phyloP scores from a whole-genome alignment of 2,113 vertebrate species.

The Pedionomus torquatus region DNA sequence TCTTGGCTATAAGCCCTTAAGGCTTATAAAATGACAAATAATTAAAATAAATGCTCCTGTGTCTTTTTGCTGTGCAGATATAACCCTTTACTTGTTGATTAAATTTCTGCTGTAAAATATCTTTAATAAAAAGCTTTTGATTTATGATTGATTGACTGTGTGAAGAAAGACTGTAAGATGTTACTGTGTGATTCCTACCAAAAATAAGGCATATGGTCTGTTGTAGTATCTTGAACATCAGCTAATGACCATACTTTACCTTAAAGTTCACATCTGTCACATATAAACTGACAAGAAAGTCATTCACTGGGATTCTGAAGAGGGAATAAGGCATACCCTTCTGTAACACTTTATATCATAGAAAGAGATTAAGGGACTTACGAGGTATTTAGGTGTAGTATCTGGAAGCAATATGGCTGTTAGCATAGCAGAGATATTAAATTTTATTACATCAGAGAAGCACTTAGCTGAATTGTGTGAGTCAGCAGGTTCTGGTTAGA shows the following conservation, averaged over 20 bases:
- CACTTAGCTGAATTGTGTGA: not conserved
- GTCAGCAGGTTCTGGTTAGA: not conserved
- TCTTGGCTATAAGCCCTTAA: not conserved
- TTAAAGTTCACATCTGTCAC: not conserved
- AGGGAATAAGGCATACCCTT: not conserved
- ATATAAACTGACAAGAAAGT: not conserved
- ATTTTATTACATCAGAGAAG: not conserved
- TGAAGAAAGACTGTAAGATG: not conserved
- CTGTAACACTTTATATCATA: not conserved
- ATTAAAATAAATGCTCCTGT: not conserved
- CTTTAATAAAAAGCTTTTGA: not conserved
- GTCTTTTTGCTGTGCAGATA: not conserved
- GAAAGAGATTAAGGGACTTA: not conserved
- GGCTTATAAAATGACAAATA: not conserved
- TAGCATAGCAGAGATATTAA: not conserved
- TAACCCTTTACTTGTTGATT: not conserved
- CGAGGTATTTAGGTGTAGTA: not conserved
- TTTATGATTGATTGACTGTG: not conserved
- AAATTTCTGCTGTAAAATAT: not conserved
- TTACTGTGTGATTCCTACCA: not conserved
- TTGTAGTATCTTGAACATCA: not conserved
- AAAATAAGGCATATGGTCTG: not conserved
- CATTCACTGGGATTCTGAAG: not conserved
- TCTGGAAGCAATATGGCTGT: not conserved
- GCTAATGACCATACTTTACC: not conserved